Evolutionary conservation across 2,888 invertebrate genomes (phyloP).

Genomic region (Pherbina coryleti): DNA sequence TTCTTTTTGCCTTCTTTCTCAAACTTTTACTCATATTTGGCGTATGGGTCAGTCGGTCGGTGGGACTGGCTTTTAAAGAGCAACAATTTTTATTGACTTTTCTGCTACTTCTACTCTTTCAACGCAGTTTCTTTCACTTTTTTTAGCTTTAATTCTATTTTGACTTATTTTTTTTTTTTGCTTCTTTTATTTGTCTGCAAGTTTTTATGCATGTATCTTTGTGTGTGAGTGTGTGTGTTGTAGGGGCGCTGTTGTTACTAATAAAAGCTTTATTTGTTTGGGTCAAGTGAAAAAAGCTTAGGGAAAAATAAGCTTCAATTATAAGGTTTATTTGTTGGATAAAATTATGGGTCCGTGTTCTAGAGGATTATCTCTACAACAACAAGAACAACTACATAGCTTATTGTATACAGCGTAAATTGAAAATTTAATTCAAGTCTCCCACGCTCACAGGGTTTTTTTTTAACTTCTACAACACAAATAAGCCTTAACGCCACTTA

Average conservation of each 20-base stretch:
- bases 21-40: not conserved
- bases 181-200: not conserved
- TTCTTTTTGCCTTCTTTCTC: not conserved
- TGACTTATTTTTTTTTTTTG: not conserved
- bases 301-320: conserved; percentile 31
- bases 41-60: too few species aligned
- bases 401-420: too few species aligned
- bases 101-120: too few species aligned
- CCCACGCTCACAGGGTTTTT: too few species aligned
- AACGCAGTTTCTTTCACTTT: too few species aligned
- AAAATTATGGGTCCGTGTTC: not conserved
- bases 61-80: not conserved
- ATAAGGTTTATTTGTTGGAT: conserved; percentile 28
- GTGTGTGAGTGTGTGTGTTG: not conserved
- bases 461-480: too few species aligned
- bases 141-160: not conserved
- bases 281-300: not conserved
- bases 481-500: not conserved
- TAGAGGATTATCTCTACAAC: not conserved
- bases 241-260: too few species aligned
- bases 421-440: not conserved
- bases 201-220: not conserved
- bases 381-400: not conserved
- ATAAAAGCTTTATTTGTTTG: too few species aligned
- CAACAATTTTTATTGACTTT: not conserved